phyloP scores from a whole-genome alignment of 1,140 invertebrate species.

The Heliconius eleuchia region DNA sequence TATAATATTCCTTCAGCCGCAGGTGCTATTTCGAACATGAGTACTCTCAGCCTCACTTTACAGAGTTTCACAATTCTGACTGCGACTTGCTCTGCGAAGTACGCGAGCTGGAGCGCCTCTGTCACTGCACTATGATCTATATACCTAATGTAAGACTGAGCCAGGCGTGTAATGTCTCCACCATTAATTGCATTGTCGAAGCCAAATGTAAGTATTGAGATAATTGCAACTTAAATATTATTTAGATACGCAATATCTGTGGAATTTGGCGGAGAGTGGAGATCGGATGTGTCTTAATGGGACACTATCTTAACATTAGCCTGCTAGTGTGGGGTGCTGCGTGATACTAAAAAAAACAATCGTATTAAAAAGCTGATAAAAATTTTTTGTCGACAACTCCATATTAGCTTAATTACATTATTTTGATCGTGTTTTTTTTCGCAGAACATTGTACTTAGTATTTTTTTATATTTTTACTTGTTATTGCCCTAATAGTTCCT shows the following conservation, averaged over 20 bases:
- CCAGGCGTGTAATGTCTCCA: slow-evolving; percentile 50
- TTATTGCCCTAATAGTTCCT: no score
- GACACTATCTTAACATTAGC: no score
- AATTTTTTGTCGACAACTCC: no score
- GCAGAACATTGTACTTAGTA: no score
- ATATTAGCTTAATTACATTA: no score
- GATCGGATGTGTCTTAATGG: no score
- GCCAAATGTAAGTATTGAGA: slow-evolving; percentile 47
- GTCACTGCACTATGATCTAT: slow-evolving; percentile 52
- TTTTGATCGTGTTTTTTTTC: no score
- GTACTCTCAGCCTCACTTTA: slow-evolving; percentile 41
- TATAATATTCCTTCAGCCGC: slow-evolving; percentile 45
- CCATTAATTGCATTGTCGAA: slow-evolving; percentile 52
- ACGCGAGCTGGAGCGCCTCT: slow-evolving; percentile 40
- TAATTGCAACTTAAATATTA: neutral
- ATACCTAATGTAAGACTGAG: slow-evolving; percentile 42
- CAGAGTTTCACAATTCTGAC: slow-evolving; percentile 57
- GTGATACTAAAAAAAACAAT: no score
- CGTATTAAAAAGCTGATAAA: no score
- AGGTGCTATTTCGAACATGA: slow-evolving; percentile 59
- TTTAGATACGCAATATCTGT: neutral
- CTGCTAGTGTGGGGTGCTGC: no score
- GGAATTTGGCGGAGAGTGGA: no score
- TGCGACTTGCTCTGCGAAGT: slow-evolving; percentile 59
- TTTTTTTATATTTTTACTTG: no score